Evolutionary conservation across 2,113 vertebrate genomes (phyloP).

Genomic region (Heptranchias perlo): DNA sequence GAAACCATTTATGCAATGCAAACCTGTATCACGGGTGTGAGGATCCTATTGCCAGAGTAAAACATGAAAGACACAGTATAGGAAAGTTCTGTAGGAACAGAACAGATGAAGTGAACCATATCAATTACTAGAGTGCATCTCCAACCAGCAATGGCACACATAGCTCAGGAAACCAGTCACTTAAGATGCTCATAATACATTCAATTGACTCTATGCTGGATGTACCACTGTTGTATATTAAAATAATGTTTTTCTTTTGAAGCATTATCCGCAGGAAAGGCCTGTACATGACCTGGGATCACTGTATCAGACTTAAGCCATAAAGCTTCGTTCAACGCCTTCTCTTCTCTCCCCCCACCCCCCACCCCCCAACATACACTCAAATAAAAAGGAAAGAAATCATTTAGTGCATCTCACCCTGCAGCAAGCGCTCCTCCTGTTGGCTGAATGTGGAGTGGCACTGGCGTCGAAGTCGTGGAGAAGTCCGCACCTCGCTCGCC

Average conservation of each 20-base stretch:
- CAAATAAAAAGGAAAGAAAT: not conserved
- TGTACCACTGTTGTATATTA: not conserved
- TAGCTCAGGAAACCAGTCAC: not conserved
- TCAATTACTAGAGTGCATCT: not conserved
- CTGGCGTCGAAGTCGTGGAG: conserved; percentile 7
- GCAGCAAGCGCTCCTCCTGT: conserved; percentile 31
- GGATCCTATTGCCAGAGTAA: not conserved
- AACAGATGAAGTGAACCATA: not conserved
- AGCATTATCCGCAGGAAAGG: not conserved
- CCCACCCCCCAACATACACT: not conserved
- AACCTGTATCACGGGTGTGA: not conserved
- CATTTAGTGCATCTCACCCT: not conserved
- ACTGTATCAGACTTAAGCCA: too few relatives aligned
- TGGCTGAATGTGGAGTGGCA: conserved; percentile 25
- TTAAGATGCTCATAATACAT: not conserved
- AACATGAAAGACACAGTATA: not conserved
- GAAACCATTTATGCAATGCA: not conserved
- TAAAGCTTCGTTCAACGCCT: not conserved
- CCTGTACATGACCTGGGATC: not conserved
- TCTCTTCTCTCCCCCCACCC: not conserved
- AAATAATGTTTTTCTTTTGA: not conserved
- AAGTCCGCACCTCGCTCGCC: conserved; percentile 5
- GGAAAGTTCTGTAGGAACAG: not conserved
- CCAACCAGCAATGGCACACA: not conserved
- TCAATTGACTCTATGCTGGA: not conserved